Percentiles rank a stretch among this genome's conserved stretches.
Conservation (phyloP, 2,113 vertebrate genomes). For the Cygnus atratus region DNA sequence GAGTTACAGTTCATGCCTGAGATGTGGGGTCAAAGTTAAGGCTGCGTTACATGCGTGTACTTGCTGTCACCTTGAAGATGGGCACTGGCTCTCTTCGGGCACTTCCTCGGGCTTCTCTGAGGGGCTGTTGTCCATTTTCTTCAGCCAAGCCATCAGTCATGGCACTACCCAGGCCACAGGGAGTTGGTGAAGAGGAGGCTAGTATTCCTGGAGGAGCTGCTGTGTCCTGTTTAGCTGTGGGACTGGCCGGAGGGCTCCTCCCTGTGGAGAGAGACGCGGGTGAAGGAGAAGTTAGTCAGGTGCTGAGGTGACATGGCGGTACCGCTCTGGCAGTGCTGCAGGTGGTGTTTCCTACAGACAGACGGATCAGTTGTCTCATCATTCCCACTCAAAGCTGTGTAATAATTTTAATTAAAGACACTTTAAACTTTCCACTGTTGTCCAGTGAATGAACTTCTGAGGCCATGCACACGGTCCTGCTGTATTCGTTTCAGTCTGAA, state of each 20-base stretch:
- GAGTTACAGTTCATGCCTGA: neutral
- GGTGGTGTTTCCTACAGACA: neutral
- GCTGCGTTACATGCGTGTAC: rapidly evolving
- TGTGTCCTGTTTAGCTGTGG: neutral
- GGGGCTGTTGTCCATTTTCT: neutral
- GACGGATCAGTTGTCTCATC: neutral
- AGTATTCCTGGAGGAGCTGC: neutral
- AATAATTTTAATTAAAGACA: neutral
- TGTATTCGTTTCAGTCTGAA: neutral
- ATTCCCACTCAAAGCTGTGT: neutral
- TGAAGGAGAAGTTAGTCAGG: neutral
- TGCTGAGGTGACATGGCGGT: neutral
- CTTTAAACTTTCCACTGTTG: neutral
- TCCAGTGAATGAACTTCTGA: neutral
- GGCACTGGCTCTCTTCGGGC: neutral
- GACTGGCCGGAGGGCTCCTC: neutral
- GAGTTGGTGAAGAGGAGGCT: neutral
- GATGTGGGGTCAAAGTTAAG: rapidly evolving
- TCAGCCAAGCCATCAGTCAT: neutral
- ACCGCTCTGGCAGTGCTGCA: neutral
- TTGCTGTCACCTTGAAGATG: rapidly evolving
- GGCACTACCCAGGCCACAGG: neutral
- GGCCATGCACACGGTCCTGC: neutral
- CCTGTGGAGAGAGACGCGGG: neutral
- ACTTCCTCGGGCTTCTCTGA: neutral